Conservation (phyloP, 2,113 vertebrate species). For the Sceloporus undulatus region DNA sequence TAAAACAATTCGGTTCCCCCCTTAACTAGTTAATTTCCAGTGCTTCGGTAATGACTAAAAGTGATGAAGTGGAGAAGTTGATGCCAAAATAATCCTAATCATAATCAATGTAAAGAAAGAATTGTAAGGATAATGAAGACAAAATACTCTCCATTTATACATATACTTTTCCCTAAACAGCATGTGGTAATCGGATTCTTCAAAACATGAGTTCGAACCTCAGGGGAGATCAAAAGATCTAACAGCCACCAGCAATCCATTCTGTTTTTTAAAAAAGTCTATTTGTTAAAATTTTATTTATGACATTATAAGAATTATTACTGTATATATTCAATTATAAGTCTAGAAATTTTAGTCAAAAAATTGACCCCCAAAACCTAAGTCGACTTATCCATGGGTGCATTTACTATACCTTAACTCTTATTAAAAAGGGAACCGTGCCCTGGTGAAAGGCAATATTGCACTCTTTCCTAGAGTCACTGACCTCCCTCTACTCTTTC, state of each 20-base stretch:
- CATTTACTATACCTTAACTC: too few relatives aligned
- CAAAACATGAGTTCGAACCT: constrained; percentile 28
- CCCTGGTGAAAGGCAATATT: too few relatives aligned
- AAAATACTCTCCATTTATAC: constrained; percentile 40
- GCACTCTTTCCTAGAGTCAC: too few relatives aligned
- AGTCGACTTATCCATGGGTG: too few relatives aligned
- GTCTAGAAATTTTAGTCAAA: too few relatives aligned
- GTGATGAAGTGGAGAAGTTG: neutral
- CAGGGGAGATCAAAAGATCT: constrained; percentile 30
- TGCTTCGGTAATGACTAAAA: constrained; percentile 24
- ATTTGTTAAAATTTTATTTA: neutral
- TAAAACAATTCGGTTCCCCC: constrained; percentile 27
- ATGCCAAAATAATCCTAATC: neutral
- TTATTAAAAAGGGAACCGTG: too few relatives aligned
- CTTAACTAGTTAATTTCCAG: constrained; percentile 36
- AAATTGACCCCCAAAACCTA: too few relatives aligned
- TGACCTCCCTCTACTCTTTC: too few relatives aligned
- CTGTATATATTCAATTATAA: too few relatives aligned
- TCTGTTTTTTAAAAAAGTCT: constrained; percentile 16
- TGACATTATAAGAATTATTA: neutral
- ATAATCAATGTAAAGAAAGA: constrained; percentile 41
- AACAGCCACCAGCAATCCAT: constrained; percentile 7
- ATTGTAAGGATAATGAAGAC: constrained; percentile 34
- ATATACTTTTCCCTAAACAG: constrained; percentile 39
- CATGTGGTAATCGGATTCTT: constrained; percentile 38